Evolutionary conservation across 2,888 invertebrate genomes (phyloP), one percentile per base, ranked within the genome.

Genomic region (Melieria omissa): DNA sequence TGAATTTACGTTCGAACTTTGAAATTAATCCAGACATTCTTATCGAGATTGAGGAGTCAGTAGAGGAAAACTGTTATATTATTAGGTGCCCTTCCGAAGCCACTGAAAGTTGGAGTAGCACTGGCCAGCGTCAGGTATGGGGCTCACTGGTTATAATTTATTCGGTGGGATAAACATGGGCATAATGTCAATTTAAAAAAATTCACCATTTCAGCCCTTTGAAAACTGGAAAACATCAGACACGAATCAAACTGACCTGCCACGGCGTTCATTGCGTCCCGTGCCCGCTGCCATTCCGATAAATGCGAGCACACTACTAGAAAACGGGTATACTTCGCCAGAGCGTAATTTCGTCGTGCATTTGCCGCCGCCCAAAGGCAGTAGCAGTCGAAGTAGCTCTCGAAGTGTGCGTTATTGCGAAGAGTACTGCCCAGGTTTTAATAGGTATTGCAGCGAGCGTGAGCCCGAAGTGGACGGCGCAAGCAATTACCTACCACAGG

Each of bases 261-360:
- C 29, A 29, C 29, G 52, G 71, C 72, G 76, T 47, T 73, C 58
- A n/a, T 76, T 62, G 8, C 52, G 74, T 67, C 77, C 78, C n/a
- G 74, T 79, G 54, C 76, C 78, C 8, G 75, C 62, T 49, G 74
- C 74, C 42, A 74, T 76, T 58, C 76, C 77, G 4, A 73, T 77
- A 47, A 60, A 64, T 58, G n/a, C 9, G 54, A 45, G 7, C 10
- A 73, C 14, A 4, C 54, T 16, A 7, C 47, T 16, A n/a, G n/a
- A 64, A 3, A 49, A 71, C 45, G 29, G 29, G 9, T 16, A 8
- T 10, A 16, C 16, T 8, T 29, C 71, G 45, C 5, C 57, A 45
- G 12, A 42, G 52, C 49, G n/a, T 60, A 58, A 14, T 49, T 44
- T 9, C 14, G 76, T 76, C 75, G 75, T 75, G 14, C 62, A 70